Evolutionary conservation across 2,888 invertebrate genomes (phyloP).

Genomic region (Neoitamus cyanurus): DNA sequence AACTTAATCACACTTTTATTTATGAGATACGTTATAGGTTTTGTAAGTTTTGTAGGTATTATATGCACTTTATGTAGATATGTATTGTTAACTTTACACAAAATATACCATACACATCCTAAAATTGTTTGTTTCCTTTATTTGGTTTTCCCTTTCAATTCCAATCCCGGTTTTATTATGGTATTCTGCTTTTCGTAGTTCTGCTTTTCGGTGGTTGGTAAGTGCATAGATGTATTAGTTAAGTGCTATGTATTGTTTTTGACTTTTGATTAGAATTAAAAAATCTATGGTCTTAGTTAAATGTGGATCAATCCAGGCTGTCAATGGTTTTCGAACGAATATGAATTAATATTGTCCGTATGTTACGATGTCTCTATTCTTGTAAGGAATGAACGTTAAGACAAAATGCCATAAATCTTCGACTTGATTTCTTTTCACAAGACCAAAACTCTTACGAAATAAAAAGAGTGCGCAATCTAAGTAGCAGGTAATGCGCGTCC

Average conservation of each 20-base stretch:
- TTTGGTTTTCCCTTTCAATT: neutral
- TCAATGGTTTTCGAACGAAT: too few relatives aligned
- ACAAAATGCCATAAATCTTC: too few relatives aligned
- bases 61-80: neutral
- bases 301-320: too few relatives aligned
- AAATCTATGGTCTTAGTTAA: neutral
- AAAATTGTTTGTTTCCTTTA: neutral
- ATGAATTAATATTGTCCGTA: too few relatives aligned
- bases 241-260: neutral
- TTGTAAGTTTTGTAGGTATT: neutral
- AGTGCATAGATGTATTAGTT: neutral
- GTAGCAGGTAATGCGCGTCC: too few relatives aligned
- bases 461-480: too few relatives aligned
- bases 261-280: neutral
- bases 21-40: neutral
- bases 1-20: neutral
- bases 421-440: too few relatives aligned
- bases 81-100: neutral
- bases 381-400: too few relatives aligned
- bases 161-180: neutral
- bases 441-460: too few relatives aligned
- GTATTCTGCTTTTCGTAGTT: neutral
- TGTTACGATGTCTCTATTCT: too few relatives aligned
- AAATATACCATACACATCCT: neutral
- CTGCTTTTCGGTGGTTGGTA: neutral